Base-by-base conservation (phyloP, 2,797 vertebrate species). In the Lagocephalus sceleratus region DNA sequence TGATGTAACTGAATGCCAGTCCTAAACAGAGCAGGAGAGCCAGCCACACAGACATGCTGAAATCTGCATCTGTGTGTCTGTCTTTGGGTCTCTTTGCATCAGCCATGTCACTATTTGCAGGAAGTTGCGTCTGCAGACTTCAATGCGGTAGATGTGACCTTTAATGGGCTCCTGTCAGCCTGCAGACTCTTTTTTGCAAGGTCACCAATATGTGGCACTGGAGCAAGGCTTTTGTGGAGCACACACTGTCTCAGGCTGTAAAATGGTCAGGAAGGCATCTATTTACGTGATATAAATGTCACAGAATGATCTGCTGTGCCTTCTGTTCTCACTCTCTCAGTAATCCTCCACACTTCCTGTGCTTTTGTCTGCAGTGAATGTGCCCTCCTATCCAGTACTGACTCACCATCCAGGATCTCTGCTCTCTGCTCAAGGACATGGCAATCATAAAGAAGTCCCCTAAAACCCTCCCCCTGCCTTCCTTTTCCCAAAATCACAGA, bases 1-100 rank as follows among this genome's bases (percentile, higher is more conserved):
- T 88, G 88, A 90, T 88, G 87, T 89, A 90, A 91, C 88, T 78
- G 73, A 82, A 89, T 86, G 88, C 88, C 86, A 85, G 87, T 67
- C 80, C 73, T 77, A 72, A 79, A 83, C 79, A 71, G 60, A 65
- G 65, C 54, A 78, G 68, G 67, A 69, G 66, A 81, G 68, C 73
- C 80, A 66, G 51, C 60, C 53, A 81, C 72, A 50, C 79, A 74
- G 74, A 71, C 79, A 58, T 58, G 25, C 42, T 52, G 53, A 68
- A 70, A 63, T 57, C 43, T 66, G 5, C 42, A 38, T 23, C 50
- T 43, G 20, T 49, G 46, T 15, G 21, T 47, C 44, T 21, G 50
- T 63, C 61, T 62, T 74, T 60, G 23, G 55, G 71, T 68, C 54
- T 65, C 63, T 78, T 76, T 73, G 63, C 73, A 68, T 80, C 74